Evolutionary conservation across 2,113 vertebrate species (phyloP).

Genomic region (Ellobius talpinus): DNA sequence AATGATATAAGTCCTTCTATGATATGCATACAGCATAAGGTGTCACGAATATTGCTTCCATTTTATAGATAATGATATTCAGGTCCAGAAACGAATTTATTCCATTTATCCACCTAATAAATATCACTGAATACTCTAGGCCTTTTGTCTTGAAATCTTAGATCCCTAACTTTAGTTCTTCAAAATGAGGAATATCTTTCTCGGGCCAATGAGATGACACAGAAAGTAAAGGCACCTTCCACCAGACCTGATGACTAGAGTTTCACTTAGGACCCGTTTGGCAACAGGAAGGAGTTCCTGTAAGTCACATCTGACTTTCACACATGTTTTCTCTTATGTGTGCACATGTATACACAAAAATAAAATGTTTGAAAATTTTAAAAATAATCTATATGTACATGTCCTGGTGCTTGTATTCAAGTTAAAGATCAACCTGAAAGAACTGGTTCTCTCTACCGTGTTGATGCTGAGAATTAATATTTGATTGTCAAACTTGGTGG

Average conservation of each 20-base stretch:
- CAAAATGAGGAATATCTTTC: background rate
- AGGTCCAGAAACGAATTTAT: background rate
- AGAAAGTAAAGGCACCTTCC: too few relatives aligned
- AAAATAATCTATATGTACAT: background rate
- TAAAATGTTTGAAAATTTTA: too few relatives aligned
- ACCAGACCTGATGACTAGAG: background rate
- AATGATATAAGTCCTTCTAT: background rate
- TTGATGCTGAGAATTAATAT: too few relatives aligned
- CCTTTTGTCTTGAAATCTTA: background rate
- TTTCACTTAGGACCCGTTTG: background rate
- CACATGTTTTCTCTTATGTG: background rate
- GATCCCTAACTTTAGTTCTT: background rate
- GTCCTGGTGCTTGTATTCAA: background rate
- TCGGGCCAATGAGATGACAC: background rate
- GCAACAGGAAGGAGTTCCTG: background rate
- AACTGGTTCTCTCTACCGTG: background rate
- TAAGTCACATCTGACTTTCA: background rate
- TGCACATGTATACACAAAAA: background rate
- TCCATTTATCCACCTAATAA: slow-evolving; percentile 9
- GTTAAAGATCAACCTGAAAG: background rate
- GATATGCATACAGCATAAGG: background rate
- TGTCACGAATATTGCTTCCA: background rate
- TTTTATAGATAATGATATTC: slow-evolving; percentile 11
- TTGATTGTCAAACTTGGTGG: too few relatives aligned
- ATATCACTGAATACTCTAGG: background rate